Conservation (phyloP, 2,888 invertebrate species). For the Torymus aiolomorphi region DNA sequence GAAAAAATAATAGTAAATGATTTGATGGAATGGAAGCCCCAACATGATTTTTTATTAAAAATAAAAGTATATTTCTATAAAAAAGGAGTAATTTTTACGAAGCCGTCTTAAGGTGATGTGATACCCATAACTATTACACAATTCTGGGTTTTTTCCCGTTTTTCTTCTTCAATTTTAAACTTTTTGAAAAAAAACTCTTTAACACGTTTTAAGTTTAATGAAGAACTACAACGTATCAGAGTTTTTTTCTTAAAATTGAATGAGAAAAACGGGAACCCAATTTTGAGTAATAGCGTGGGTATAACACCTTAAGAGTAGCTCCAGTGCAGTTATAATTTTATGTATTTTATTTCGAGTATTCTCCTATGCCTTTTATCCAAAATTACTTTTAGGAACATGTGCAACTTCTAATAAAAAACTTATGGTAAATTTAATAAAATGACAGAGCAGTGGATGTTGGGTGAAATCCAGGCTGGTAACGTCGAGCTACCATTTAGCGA, state of each 20-base stretch:
- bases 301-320: slow-evolving; percentile 3
- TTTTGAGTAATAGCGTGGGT: too few species aligned
- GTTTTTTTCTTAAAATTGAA: too few species aligned
- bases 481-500: slow-evolving; percentile 9
- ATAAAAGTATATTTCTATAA: background rate
- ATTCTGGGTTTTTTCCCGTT: too few species aligned
- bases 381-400: background rate
- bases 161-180: too few species aligned
- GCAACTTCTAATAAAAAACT: background rate
- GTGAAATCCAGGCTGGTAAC: background rate
- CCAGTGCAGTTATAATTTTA: background rate
- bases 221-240: too few species aligned
- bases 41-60: background rate
- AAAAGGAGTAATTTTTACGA: background rate
- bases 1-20: background rate
- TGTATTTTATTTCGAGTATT: background rate
- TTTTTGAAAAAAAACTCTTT: too few species aligned
- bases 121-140: too few species aligned
- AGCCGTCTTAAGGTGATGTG: too few species aligned
- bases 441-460: background rate
- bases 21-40: background rate
- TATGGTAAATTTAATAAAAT: background rate
- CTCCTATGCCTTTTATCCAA: background rate
- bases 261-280: too few species aligned
- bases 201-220: too few species aligned